Evolutionary conservation across 53 echinoderm and acorn worm genomes (phyloP), one percentile per base, ranked within the genome.

Genomic region (Luidia sarsii): DNA sequence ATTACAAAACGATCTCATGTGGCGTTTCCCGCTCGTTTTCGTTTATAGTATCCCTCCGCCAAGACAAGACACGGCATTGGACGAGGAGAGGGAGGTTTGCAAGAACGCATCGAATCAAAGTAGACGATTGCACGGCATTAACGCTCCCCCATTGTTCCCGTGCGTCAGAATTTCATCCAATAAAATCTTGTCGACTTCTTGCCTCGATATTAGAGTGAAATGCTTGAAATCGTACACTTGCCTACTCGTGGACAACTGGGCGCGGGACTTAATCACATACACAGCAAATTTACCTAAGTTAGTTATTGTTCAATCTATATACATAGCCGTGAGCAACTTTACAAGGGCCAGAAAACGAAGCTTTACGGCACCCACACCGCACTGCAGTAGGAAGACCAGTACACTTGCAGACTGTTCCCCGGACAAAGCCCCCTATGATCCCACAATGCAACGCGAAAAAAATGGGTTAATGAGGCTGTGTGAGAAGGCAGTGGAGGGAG

Each of bases 381-480:
- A n/a, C n/a, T n/a, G n/a, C n/a, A n/a, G n/a, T n/a, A n/a, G n/a
- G n/a, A n/a, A n/a, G n/a, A n/a, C n/a, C n/a, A n/a, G n/a, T n/a
- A n/a, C n/a, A n/a, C n/a, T n/a, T n/a, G 60, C 27, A 53, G 33
- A 48, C 45, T 29, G 20, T 28, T 52, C 38, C n/a, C 64, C 62
- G 84, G 84, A 84, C 84, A 84, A 84, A 84, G 84, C 84, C 64
- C 73, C 61, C 77, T 29, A 48, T 51, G 64, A 73, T 84, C 84
- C 84, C 84, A 84, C 50, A 63, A 84, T 84, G 84, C 84, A 84
- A 51, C 43, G 84, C 64, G 73, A 38, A n/a, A 64, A 84, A 84
- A 84, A 13, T 71, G 64, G 84, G 84, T 84, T 84, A 84, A 84
- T 84, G 63, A 84, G 84, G 84, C 63, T 84, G 77, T 9, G 16